These are phyloP conservation scores for Metaphire vulgaris DNA, from an alignment of 1,140 invertebrate genomes.

Conservation along the genomic window DNA sequence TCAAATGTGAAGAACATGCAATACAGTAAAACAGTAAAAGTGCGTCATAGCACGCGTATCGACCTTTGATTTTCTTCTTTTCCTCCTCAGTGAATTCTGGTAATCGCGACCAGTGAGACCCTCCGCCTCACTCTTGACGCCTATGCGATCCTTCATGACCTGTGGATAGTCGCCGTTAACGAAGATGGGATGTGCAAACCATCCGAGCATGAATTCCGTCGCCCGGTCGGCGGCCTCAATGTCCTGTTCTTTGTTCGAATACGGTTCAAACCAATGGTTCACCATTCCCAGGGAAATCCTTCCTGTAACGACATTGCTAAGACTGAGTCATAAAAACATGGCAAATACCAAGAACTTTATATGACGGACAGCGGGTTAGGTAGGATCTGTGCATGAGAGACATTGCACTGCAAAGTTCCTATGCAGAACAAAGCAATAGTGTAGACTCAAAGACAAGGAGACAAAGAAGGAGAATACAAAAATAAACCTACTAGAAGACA, in stretches of 20 bases:
- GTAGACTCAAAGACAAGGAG: too few species aligned
- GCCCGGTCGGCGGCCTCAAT: slow-evolving; percentile 37
- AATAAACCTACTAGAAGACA: too few species aligned
- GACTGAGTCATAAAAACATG: too few species aligned
- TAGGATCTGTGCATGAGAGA: not conserved
- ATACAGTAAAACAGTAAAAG: not conserved
- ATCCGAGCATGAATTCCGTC: slow-evolving; percentile 42
- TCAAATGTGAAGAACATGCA: not conserved
- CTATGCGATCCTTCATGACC: slow-evolving; percentile 34
- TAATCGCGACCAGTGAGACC: slow-evolving; percentile 27
- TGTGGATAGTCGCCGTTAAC: slow-evolving; percentile 45
- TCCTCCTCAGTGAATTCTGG: slow-evolving; percentile 40
- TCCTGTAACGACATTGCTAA: too few species aligned
- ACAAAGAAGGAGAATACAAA: too few species aligned
- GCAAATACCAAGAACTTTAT: too few species aligned
- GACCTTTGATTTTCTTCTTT: slow-evolving; percentile 12
- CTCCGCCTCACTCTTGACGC: not conserved
- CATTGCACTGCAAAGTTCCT: not conserved
- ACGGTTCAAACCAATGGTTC: slow-evolving; percentile 35
- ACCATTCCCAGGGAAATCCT: slow-evolving; percentile 38
- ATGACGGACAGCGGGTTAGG: not conserved
- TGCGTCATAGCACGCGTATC: not conserved
- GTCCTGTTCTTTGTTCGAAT: slow-evolving; percentile 32
- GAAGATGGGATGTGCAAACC: slow-evolving; percentile 45
- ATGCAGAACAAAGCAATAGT: not conserved